Evolutionary conservation across 2,797 vertebrate genomes (phyloP).

Genomic region (Orestias chungarensis): DNA sequence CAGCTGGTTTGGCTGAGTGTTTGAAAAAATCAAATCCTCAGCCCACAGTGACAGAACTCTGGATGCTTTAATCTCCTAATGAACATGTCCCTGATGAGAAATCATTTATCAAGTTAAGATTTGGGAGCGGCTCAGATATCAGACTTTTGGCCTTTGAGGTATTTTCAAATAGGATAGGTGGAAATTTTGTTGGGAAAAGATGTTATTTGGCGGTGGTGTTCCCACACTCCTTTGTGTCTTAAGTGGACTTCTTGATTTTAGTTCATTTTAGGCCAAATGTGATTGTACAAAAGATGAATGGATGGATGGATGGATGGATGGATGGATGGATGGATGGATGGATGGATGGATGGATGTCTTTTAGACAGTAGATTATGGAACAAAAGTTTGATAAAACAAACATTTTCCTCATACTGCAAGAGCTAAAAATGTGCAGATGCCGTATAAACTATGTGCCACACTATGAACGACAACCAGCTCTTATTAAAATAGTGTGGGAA

Average conservation of each 20-base stretch:
- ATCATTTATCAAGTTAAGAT: conserved; percentile 17
- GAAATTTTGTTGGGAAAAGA: conserved; percentile 13
- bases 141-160: conserved; percentile 2
- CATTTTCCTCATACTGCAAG: neutral
- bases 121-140: conserved; percentile 5
- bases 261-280: neutral
- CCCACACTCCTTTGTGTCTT: neutral
- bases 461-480: neutral
- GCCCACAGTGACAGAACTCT: conserved; percentile 19
- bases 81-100: conserved; percentile 19
- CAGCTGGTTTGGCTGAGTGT: conserved; percentile 15
- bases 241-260: neutral
- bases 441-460: neutral
- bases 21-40: conserved; percentile 36
- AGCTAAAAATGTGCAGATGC: neutral
- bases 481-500: neutral
- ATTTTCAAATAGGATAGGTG: neutral
- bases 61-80: conserved; percentile 27
- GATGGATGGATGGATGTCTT: too few relatives aligned
- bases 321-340: too few relatives aligned
- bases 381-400: too few relatives aligned
- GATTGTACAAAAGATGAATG: neutral
- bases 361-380: too few relatives aligned
- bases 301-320: too few relatives aligned
- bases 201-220: neutral